Conservation (phyloP, 2,888 invertebrate genomes). For the Barypeithes pellucidus region DNA sequence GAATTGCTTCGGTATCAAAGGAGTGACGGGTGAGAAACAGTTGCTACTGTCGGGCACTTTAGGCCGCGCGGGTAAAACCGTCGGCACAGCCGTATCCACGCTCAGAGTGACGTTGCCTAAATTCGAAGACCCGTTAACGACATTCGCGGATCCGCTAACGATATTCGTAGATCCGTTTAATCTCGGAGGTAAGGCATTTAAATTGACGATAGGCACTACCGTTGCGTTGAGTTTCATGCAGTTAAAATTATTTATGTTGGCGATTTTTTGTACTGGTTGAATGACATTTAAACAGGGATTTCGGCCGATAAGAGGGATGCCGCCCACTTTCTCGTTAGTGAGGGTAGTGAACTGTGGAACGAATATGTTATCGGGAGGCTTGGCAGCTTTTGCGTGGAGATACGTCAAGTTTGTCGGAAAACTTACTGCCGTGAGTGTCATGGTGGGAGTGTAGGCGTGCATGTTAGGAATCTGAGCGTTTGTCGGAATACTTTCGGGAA, state of each 20-base stretch:
- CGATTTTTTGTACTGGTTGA: constrained; percentile 67
- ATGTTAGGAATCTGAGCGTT: constrained; percentile 56
- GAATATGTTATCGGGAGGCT: constrained; percentile 66
- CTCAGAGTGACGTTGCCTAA: constrained; percentile 61
- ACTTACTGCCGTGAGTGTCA: constrained; percentile 67
- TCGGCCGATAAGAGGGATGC: constrained; percentile 67
- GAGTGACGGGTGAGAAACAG: constrained; percentile 51
- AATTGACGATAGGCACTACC: constrained; percentile 71
- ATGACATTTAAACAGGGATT: constrained; percentile 67
- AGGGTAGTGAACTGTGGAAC: constrained; percentile 68
- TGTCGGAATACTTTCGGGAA: constrained; percentile 60
- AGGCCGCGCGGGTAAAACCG: constrained; percentile 66
- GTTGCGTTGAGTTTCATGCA: constrained; percentile 70
- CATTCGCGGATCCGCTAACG: constrained; percentile 58
- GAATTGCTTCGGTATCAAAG: constrained; percentile 53
- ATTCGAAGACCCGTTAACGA: constrained; percentile 52
- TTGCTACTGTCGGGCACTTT: constrained; percentile 54
- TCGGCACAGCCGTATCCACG: constrained; percentile 68
- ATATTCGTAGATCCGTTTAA: constrained; percentile 60
- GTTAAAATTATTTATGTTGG: constrained; percentile 67
- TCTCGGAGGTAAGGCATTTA: constrained; percentile 67
- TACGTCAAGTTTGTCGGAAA: constrained; percentile 68
- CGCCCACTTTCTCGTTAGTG: constrained; percentile 63
- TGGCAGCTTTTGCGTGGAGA: constrained; percentile 68
- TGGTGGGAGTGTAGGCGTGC: constrained; percentile 66